A percentile compares a stretch with the other conserved stretches of the same genome.
Conservation (phyloP, 2,888 invertebrate genomes). For the Taenaris catops region DNA sequence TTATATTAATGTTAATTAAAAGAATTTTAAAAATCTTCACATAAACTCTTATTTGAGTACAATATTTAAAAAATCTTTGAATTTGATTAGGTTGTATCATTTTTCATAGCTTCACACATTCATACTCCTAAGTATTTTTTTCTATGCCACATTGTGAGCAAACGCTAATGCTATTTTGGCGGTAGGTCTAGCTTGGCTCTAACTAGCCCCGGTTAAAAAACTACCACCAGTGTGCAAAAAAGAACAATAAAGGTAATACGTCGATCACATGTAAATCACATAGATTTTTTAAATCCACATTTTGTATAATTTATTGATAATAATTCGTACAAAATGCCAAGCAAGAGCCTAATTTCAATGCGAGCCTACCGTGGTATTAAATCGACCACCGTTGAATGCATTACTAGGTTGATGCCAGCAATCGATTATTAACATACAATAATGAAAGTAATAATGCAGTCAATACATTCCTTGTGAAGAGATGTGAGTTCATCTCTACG, state of each 20-base stretch:
- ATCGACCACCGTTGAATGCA: conserved; percentile 14
- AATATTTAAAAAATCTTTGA: neutral
- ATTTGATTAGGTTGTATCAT: too few relatives aligned
- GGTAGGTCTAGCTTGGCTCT: too few relatives aligned
- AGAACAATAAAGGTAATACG: too few relatives aligned
- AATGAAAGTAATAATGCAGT: conserved; percentile 18
- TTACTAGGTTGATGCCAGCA: conserved; percentile 16
- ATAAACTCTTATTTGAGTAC: neutral
- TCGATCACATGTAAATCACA: too few relatives aligned
- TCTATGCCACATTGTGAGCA: too few relatives aligned
- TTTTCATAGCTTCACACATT: too few relatives aligned
- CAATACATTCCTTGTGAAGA: conserved; percentile 15
- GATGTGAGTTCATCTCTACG: conserved; percentile 13
- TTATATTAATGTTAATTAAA: too few relatives aligned
- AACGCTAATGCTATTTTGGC: too few relatives aligned
- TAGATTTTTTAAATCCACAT: too few relatives aligned
- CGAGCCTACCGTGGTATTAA: conserved; percentile 11
- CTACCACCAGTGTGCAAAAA: too few relatives aligned
- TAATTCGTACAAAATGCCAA: conserved; percentile 6
- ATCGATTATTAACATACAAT: conserved; percentile 23
- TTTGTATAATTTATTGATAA: conserved; percentile 2
- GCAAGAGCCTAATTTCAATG: conserved; percentile 14
- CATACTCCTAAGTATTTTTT: too few relatives aligned
- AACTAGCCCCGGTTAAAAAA: too few relatives aligned
- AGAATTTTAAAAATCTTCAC: conserved; percentile 16